Percentiles rank a stretch among this genome's conserved stretches.
Conservation (phyloP, 64 coral and sea anemone genomes). For the Stylophora pistillata region DNA sequence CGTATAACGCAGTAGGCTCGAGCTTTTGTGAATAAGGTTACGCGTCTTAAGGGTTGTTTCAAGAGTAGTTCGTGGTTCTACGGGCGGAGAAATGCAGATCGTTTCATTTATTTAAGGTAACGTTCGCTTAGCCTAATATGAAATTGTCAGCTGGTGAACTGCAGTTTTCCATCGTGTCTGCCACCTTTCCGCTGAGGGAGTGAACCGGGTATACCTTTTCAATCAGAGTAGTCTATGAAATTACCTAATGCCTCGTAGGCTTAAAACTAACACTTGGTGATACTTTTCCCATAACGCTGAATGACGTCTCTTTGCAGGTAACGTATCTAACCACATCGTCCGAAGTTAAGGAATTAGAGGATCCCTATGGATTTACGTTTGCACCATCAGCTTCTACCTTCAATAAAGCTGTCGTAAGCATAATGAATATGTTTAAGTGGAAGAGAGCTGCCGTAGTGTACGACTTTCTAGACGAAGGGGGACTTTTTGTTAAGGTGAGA, state of each 20-base stretch:
- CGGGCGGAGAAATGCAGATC: too few relatives aligned
- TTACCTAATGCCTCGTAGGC: background rate
- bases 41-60: too few relatives aligned
- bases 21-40: too few relatives aligned
- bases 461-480: background rate
- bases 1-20: too few relatives aligned
- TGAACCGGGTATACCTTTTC: too few relatives aligned
- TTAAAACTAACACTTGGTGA: background rate
- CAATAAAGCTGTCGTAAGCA: background rate
- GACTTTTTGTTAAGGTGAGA: background rate
- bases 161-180: too few relatives aligned
- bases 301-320: background rate
- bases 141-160: too few relatives aligned
- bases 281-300: background rate
- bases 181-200: too few relatives aligned
- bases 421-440: conserved; percentile 32
- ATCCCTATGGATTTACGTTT: background rate
- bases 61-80: too few relatives aligned
- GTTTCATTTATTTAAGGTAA: too few relatives aligned
- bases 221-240: too few relatives aligned
- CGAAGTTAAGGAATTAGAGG: background rate
- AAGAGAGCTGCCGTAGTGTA: conserved; percentile 35
- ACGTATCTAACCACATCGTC: background rate
- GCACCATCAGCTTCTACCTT: background rate
- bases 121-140: too few relatives aligned